Percentiles rank a stretch among this genome's conserved stretches.
phyloP scores from a whole-genome alignment of 2,797 vertebrate genomes.

The Lepidocolaptes lacrymiger region DNA sequence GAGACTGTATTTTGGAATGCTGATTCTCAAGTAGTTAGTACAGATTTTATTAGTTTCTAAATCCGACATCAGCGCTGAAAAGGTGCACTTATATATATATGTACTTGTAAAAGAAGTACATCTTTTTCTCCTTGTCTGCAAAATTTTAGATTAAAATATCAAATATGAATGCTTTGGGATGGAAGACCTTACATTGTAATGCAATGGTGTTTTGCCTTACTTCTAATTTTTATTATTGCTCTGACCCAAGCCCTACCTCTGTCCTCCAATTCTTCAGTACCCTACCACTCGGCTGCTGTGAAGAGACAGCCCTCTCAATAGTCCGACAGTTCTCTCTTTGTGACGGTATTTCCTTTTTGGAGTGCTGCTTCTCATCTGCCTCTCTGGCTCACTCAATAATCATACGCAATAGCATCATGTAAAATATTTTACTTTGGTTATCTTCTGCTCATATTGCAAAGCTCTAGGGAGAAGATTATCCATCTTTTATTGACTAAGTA shows the following conservation, averaged over 20 bases:
- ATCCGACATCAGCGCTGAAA: background rate
- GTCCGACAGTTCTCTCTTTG: background rate
- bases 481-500: conserved; percentile 43
- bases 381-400: background rate
- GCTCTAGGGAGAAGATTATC: conserved; percentile 36
- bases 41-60: background rate
- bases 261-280: background rate
- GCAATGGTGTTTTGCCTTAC: background rate
- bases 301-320: background rate
- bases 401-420: background rate
- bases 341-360: background rate
- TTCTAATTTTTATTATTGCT: background rate
- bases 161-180: background rate
- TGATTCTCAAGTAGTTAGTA: background rate
- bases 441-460: conserved; percentile 32
- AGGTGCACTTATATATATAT: background rate
- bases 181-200: background rate
- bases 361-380: background rate
- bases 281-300: background rate
- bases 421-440: conserved; percentile 44
- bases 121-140: background rate
- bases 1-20: background rate
- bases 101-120: background rate
- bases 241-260: background rate
- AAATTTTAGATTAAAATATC: background rate